These are phyloP conservation scores for Peucedramus taeniatus DNA, from an alignment of 2,113 vertebrate genomes.

Conservation along the genomic window DNA sequence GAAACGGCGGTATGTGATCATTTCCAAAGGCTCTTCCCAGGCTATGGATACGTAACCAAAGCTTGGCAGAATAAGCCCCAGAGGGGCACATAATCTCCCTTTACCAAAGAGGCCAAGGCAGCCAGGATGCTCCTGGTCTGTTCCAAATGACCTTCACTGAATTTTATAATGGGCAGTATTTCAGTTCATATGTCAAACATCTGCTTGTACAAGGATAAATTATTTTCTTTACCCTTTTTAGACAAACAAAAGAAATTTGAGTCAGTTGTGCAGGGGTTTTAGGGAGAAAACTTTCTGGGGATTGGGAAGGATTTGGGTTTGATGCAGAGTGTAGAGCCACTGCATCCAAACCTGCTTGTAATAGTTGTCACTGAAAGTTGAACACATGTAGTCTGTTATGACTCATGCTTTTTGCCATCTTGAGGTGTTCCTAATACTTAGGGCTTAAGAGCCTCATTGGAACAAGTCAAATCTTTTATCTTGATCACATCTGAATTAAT, in stretches of 20 bases:
- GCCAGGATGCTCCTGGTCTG: background rate
- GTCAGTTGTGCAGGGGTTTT: background rate
- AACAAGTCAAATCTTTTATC: background rate
- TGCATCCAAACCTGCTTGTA: background rate
- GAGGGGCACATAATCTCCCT: background rate
- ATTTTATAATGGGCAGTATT: background rate
- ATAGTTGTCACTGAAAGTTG: background rate
- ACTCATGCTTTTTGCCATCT: fast-evolving
- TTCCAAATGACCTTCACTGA: background rate
- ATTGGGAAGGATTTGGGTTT: background rate
- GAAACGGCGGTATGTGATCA: conserved; percentile 89
- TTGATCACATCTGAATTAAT: background rate
- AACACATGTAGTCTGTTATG: background rate
- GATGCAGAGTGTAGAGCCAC: background rate
- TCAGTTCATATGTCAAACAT: background rate
- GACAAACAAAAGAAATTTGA: background rate
- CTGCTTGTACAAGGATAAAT: background rate
- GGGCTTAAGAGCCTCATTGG: background rate
- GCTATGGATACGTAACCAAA: background rate
- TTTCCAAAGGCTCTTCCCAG: background rate
- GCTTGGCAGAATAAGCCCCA: background rate
- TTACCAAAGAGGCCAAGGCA: background rate
- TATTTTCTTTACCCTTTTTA: background rate
- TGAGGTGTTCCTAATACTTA: background rate
- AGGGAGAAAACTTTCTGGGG: background rate